A percentile compares a stretch with the other conserved stretches of the same genome.
Conservation (phyloP, 2,888 invertebrate genomes). For the Papilio gigon region DNA sequence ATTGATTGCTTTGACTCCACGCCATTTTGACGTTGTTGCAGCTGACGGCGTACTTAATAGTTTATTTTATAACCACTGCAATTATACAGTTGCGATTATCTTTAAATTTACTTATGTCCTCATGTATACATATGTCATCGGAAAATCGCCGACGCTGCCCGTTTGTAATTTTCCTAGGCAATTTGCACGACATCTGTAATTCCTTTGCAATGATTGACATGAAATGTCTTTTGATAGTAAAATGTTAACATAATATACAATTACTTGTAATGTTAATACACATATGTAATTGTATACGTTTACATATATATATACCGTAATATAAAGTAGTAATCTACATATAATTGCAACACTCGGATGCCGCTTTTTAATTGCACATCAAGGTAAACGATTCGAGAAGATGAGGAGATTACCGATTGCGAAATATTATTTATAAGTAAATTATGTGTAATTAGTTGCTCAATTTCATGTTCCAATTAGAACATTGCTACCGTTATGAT, state of each 20-base stretch:
- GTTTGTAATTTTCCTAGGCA: neutral
- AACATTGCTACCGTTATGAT: neutral
- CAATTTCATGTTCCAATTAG: constrained; percentile 33
- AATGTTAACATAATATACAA: neutral
- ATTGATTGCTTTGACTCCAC: constrained; percentile 30
- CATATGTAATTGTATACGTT: constrained; percentile 2
- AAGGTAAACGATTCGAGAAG: constrained; percentile 35
- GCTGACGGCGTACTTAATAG: constrained; percentile 1
- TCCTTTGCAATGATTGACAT: neutral
- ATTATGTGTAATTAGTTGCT: constrained; percentile 27
- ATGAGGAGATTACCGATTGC: constrained; percentile 31
- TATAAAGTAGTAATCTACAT: neutral
- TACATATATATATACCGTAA: constrained; percentile 17
- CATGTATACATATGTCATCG: neutral
- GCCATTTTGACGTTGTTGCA: constrained; percentile 24
- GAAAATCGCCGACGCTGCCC: neutral
- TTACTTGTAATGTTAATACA: neutral
- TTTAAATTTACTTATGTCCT: constrained; percentile 5
- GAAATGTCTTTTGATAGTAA: neutral
- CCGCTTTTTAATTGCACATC: constrained; percentile 23
- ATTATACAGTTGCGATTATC: neutral
- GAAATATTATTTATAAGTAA: constrained; percentile 23
- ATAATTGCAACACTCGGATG: constrained; percentile 26
- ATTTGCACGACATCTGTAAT: neutral
- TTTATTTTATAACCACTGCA: neutral